phyloP scores from a whole-genome alignment of 2,888 invertebrate species.

The Encarsia formosa region DNA sequence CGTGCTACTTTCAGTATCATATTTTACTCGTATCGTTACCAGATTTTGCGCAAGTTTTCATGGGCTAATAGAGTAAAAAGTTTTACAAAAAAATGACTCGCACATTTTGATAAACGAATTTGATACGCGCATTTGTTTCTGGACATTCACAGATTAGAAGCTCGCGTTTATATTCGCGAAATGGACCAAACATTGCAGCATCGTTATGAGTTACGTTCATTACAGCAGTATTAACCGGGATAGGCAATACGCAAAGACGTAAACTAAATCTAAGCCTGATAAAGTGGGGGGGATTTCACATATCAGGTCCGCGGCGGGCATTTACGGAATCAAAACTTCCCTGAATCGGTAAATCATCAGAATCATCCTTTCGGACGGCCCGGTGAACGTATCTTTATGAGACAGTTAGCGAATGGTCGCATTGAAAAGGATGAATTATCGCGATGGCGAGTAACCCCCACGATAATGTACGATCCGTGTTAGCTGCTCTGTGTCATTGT shows the following conservation, averaged over 20 bases:
- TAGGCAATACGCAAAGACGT: slow-evolving; percentile 38
- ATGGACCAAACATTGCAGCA: slow-evolving; percentile 25
- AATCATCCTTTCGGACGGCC: slow-evolving; percentile 6
- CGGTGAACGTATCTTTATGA: slow-evolving; percentile 5
- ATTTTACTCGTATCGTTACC: too few relatives aligned
- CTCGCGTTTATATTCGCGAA: slow-evolving; percentile 12
- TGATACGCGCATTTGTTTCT: neutral
- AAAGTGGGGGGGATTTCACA: slow-evolving; percentile 40
- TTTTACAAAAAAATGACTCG: too few relatives aligned
- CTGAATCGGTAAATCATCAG: slow-evolving; percentile 21
- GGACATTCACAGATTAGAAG: slow-evolving; percentile 7
- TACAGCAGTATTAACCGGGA: slow-evolving; percentile 39
- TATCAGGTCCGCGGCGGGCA: slow-evolving; percentile 30
- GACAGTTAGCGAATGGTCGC: slow-evolving; percentile 2
- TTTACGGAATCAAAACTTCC: slow-evolving; percentile 23
- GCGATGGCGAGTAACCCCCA: neutral
- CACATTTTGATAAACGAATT: too few relatives aligned
- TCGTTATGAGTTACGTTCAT: slow-evolving; percentile 42
- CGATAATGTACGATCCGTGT: too few relatives aligned
- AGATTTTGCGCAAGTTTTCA: too few relatives aligned
- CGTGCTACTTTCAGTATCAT: too few relatives aligned
- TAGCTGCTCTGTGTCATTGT: too few relatives aligned
- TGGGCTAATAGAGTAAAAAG: too few relatives aligned
- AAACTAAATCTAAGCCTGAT: slow-evolving; percentile 42
- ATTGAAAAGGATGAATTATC: neutral